Conservation (phyloP, 2,888 invertebrate genomes). For the Cryptus viduatorius region DNA sequence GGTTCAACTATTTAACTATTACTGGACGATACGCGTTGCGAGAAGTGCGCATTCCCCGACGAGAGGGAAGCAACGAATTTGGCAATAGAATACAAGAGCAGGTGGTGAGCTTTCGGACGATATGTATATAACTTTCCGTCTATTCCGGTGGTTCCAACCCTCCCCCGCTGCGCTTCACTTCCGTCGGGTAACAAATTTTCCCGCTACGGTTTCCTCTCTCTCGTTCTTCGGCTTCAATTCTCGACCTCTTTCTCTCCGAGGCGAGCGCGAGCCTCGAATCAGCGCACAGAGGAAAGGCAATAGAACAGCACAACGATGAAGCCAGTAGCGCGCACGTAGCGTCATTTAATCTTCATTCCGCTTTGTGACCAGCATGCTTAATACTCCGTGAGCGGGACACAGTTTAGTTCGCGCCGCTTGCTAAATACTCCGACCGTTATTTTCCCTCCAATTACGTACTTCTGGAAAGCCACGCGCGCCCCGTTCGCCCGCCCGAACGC, state of each 20-base stretch:
- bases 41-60: too few relatives aligned
- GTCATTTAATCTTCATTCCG: conserved; percentile 63
- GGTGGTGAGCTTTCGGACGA: not conserved
- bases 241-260: too few relatives aligned
- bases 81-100: not conserved
- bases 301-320: not conserved
- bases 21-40: not conserved
- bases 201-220: not conserved
- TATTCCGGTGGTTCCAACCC: not conserved
- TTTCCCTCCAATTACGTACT: conserved; percentile 64
- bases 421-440: conserved; percentile 60
- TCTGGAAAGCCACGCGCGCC: conserved; percentile 33
- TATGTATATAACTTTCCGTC: conserved; percentile 1
- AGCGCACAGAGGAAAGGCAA: conserved; percentile 24
- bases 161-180: not conserved
- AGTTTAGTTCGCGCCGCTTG: conserved; percentile 49
- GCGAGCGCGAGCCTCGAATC: conserved; percentile 2
- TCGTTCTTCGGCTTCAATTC: not conserved
- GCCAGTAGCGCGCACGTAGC: conserved; percentile 35
- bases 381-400: conserved; percentile 56
- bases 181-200: conserved; percentile 37
- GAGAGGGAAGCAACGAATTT: too few relatives aligned
- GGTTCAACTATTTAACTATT: conserved; percentile 2
- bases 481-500: not conserved
- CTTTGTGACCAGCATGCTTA: conserved; percentile 59